These are phyloP conservation scores for Echinometra lucunter DNA, from an alignment of 53 echinoderm and acorn worm species.

Conservation along the genomic window DNA sequence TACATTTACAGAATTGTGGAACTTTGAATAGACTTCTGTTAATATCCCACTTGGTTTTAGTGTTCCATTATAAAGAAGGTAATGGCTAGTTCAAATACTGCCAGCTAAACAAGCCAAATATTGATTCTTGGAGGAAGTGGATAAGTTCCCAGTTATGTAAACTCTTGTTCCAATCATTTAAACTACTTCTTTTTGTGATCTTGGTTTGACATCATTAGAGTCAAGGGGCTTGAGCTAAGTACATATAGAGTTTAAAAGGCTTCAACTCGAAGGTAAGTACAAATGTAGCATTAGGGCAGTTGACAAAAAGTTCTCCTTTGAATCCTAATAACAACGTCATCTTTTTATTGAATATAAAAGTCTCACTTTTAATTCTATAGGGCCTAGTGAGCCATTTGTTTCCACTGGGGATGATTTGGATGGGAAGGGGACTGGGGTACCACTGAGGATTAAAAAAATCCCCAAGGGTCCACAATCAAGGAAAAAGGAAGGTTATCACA, in stretches of 20 bases:
- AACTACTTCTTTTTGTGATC: slow-evolving; percentile 2
- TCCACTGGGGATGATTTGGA: too few relatives aligned
- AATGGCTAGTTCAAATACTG: not conserved
- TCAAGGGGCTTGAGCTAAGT: not conserved
- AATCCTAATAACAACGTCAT: not conserved
- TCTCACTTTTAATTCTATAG: too few relatives aligned
- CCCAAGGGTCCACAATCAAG: too few relatives aligned
- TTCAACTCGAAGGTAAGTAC: not conserved
- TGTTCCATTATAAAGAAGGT: not conserved
- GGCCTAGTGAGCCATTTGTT: too few relatives aligned
- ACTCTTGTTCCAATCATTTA: not conserved
- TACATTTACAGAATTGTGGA: too few relatives aligned
- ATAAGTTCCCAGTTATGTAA: slow-evolving; percentile 2
- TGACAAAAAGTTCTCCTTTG: not conserved
- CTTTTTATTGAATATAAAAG: not conserved
- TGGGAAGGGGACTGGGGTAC: too few relatives aligned
- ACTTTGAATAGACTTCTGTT: not conserved
- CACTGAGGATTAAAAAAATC: too few relatives aligned
- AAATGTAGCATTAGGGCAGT: not conserved
- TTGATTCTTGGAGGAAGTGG: not conserved
- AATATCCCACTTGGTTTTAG: not conserved
- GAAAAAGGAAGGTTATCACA: too few relatives aligned
- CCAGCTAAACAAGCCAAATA: not conserved
- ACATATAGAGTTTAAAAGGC: not conserved
- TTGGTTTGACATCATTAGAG: not conserved